These are phyloP conservation scores for Delichon dasypus DNA, from an alignment of 2,797 vertebrate species.

Conservation along the genomic window DNA sequence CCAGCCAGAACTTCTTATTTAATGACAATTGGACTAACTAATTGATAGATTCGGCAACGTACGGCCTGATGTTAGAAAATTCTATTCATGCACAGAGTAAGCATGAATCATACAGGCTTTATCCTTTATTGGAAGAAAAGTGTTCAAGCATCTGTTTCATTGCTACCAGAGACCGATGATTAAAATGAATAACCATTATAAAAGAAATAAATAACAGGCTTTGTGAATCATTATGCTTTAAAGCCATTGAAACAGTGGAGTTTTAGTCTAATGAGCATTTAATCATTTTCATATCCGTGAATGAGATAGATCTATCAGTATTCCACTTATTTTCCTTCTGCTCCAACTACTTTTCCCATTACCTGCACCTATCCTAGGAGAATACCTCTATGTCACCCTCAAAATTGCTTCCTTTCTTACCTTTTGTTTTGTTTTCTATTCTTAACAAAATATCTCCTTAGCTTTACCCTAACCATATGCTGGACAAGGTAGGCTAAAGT, in stretches of 20 bases:
- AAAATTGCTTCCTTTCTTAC: rapidly evolving
- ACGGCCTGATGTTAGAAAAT: background rate
- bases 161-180: background rate
- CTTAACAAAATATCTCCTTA: background rate
- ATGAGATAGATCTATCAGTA: background rate
- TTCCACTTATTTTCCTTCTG: background rate
- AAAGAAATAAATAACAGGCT: background rate
- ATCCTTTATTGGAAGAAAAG: background rate
- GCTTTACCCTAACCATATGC: background rate
- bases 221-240: background rate
- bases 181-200: background rate
- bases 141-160: background rate
- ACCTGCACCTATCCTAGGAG: background rate
- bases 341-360: background rate
- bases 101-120: background rate
- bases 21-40: background rate
- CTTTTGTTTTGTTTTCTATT: background rate
- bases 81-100: background rate
- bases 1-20: background rate
- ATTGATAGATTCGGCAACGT: background rate
- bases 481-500: background rate
- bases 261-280: background rate
- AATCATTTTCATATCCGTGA: background rate
- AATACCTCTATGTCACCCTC: background rate
- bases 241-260: background rate